Conservation (phyloP, 2,797 vertebrate genomes). For the Ptychadena robeensis region DNA sequence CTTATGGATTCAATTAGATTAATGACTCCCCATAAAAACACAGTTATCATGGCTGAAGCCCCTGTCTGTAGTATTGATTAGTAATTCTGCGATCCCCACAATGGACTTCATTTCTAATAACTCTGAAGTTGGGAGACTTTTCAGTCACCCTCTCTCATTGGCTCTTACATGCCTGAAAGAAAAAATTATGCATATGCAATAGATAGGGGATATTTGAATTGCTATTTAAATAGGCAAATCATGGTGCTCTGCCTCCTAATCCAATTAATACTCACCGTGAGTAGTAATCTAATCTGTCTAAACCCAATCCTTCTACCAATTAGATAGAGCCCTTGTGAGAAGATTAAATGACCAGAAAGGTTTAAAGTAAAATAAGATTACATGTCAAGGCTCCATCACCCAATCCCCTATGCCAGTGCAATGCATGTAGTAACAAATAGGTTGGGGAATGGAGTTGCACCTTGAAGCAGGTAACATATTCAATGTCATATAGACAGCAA, state of each 20-base stretch:
- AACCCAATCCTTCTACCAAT: background rate
- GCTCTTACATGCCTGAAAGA: background rate
- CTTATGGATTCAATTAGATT: constrained; percentile 42
- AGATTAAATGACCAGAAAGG: background rate
- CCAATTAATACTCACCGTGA: background rate
- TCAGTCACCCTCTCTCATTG: background rate
- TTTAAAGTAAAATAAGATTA: too few species aligned
- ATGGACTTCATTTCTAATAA: background rate
- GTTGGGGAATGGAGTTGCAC: too few species aligned
- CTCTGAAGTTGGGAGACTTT: background rate
- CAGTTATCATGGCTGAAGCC: background rate
- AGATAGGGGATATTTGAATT: background rate
- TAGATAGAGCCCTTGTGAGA: background rate
- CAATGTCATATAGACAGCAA: too few species aligned
- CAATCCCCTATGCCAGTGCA: too few species aligned
- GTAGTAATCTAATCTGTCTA: background rate
- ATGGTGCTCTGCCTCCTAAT: background rate
- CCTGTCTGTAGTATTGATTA: constrained; percentile 11
- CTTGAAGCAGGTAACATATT: too few species aligned
- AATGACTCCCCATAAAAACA: constrained; percentile 21
- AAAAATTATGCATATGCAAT: background rate
- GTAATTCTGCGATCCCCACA: background rate
- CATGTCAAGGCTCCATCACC: background rate
- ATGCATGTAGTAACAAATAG: too few species aligned
- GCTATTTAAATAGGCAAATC: background rate